A percentile compares a stretch with the other conserved stretches of the same genome.
phyloP scores from a whole-genome alignment of 2,888 invertebrate species.

The Pseudeuparius sepicola region DNA sequence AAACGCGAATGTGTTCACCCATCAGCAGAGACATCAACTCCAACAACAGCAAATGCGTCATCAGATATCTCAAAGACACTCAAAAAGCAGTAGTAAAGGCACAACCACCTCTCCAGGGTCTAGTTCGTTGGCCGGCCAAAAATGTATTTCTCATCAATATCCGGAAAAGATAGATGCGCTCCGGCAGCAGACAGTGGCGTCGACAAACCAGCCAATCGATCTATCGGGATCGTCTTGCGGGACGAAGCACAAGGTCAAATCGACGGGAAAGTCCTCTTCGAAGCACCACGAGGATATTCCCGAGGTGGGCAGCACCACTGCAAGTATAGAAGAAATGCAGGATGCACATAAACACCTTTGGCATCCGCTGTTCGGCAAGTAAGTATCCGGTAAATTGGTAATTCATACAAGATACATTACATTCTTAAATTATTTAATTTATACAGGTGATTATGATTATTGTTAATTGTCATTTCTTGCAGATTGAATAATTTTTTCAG shows the following conservation, averaged over 20 bases:
- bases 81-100: constrained; percentile 21
- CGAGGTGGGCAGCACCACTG: constrained; percentile 56
- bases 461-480: no score
- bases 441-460: no score
- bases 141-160: neutral
- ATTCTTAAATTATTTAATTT: constrained; percentile 11
- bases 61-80: no score
- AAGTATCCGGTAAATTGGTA: constrained; percentile 44
- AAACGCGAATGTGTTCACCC: no score
- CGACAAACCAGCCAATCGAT: constrained; percentile 35
- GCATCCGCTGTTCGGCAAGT: constrained; percentile 84
- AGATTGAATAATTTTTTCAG: no score
- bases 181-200: constrained; percentile 3
- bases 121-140: neutral
- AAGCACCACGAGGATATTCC: constrained; percentile 44
- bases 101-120: constrained; percentile 11
- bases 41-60: constrained; percentile 20
- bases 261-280: constrained; percentile 14
- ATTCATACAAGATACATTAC: no score
- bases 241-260: constrained; percentile 38
- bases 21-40: constrained; percentile 17
- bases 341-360: constrained; percentile 61
- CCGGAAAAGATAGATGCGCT: neutral
- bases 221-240: constrained; percentile 33
- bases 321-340: constrained; percentile 47